Base-by-base conservation (phyloP, 2,797 vertebrate genomes). In the Podargus strigoides region DNA sequence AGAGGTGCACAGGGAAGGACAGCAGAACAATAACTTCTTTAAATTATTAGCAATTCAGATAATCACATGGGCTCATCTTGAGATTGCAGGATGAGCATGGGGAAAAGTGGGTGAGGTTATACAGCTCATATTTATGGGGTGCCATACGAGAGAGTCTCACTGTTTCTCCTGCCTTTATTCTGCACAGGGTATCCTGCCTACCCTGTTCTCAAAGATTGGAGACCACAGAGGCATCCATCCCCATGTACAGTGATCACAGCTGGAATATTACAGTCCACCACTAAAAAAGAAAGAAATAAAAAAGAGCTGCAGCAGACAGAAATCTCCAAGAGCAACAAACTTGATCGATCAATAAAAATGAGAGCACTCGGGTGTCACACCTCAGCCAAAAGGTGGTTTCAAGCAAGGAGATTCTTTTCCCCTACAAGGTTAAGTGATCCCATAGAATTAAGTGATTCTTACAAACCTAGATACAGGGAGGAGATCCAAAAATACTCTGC, bases 301-400 rank as follows among this genome's bases (percentile, higher is more conserved):
- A 34, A 15, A 34, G 14, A 34, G 17, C 12, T 17, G 18, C 47
- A 58, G 7, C 0, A 3, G 22, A 10, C 19, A 58, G 20, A 46
- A 60, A 78, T 5, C 17, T 62, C 63, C 64, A 69, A 69, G 18
- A 80, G 32, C 47, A 32, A 76, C 14, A 42, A 34, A 58, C 4
- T 26, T 1, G 3, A 60, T 24, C 7, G 0, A 20, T 62, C 20
- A 27, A 42, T 1, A 22, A 52, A 88, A 76, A 32, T 9, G 0
- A 32, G 36, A 67, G 66, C 21, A 15, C 6, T 16, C 0, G 1
- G 3, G 28, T 8, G 21, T 12, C 76, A 24, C 26, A 55, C 36
- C 6, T 59, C 3, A n/a, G 37, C 3, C 53, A 52, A 55, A 37
- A 59, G 36, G 28, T 3, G 10, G 3, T 16, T 83, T 63, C 17